A percentile compares a stretch with the other conserved stretches of the same genome.
Conservation (phyloP, 1,140 invertebrate species). For the Drosophila pachea region DNA sequence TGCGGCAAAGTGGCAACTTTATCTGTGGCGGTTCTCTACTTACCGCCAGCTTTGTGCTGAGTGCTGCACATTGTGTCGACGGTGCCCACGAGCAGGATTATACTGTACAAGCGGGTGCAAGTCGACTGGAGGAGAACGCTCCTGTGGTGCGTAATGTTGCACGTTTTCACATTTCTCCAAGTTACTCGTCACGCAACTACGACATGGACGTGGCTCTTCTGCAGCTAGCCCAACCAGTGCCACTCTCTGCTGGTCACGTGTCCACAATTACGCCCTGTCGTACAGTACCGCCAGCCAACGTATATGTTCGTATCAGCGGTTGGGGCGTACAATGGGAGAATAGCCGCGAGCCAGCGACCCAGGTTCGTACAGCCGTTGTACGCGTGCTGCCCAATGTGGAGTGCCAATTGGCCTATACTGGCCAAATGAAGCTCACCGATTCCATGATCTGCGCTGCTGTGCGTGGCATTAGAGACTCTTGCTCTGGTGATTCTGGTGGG, state of each 20-base stretch:
- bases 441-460: conserved; percentile 71
- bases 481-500: conserved; percentile 85
- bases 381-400: conserved; percentile 47
- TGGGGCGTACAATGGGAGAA: conserved; percentile 65
- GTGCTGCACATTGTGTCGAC: conserved; percentile 67
- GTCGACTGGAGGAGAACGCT: conserved; percentile 45
- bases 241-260: conserved; percentile 38
- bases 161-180: conserved; percentile 40
- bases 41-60: conserved; percentile 54
- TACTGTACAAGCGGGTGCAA: conserved; percentile 62
- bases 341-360: conserved; percentile 45
- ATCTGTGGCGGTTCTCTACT: conserved; percentile 67
- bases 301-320: conserved; percentile 62
- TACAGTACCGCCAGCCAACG: conserved; percentile 37
- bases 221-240: conserved; percentile 27
- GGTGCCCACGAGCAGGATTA: conserved; percentile 38
- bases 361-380: conserved; percentile 60
- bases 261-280: conserved; percentile 49
- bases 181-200: conserved; percentile 48
- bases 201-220: conserved; percentile 74
- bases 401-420: conserved; percentile 60
- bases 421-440: conserved; percentile 52
- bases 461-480: conserved; percentile 75
- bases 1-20: conserved; percentile 49
- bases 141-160: conserved; percentile 39